phyloP scores from a whole-genome alignment of 2,888 invertebrate genomes.

The Epistrophella euchroma region DNA sequence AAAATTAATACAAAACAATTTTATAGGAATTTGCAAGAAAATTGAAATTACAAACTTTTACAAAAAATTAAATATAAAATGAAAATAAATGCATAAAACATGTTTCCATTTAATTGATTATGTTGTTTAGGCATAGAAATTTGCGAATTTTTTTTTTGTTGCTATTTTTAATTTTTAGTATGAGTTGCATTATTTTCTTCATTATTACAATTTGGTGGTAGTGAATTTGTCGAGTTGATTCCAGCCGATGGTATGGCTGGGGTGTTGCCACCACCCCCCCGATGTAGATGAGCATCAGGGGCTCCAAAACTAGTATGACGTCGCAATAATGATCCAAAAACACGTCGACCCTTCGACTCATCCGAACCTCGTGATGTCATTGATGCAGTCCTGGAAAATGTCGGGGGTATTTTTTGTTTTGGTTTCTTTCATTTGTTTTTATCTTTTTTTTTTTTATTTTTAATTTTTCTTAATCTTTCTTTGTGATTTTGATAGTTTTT shows the following conservation, averaged over 20 bases:
- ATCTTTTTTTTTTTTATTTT: constrained; percentile 50
- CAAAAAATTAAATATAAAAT: constrained; percentile 23
- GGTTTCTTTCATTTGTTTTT: constrained; percentile 66
- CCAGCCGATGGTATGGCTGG: constrained; percentile 70
- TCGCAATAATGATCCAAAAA: constrained; percentile 79
- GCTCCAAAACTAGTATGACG: constrained; percentile 80
- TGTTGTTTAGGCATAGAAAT: constrained; percentile 61
- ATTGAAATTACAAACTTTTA: constrained; percentile 3
- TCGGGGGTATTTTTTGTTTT: constrained; percentile 73
- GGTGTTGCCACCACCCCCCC: constrained; percentile 64
- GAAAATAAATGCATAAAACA: constrained; percentile 24
- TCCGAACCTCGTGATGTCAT: constrained; percentile 79
- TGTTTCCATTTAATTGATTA: constrained; percentile 55
- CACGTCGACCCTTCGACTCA: constrained; percentile 79
- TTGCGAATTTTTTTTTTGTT: constrained; percentile 38
- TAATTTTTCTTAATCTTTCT: constrained; percentile 46
- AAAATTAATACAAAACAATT: constrained; percentile 18
- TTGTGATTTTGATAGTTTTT: constrained; percentile 21
- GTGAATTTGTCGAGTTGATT: constrained; percentile 73
- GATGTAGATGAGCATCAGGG: constrained; percentile 77
- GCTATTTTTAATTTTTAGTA: constrained; percentile 53
- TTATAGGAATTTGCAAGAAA: constrained; percentile 11
- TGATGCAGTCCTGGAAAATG: constrained; percentile 79
- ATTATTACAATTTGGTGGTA: constrained; percentile 77
- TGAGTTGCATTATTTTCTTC: constrained; percentile 77